Evolutionary conservation across 2,113 vertebrate genomes (phyloP), one percentile per base, ranked within the genome.

Genomic region (Poecile atricapillus): DNA sequence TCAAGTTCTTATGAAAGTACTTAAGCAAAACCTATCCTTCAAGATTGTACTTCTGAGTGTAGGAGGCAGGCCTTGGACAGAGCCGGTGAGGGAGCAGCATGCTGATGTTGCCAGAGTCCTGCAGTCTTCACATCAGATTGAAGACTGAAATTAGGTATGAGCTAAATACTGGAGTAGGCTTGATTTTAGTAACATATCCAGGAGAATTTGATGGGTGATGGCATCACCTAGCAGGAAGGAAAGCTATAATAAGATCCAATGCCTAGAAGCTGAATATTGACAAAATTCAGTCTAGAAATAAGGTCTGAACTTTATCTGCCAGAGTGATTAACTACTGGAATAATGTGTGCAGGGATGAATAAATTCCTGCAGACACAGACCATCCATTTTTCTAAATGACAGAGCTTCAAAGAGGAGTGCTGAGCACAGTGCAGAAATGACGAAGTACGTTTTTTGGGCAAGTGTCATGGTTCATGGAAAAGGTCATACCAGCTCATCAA

Each of bases 241-340:
- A 88, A 74, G 30, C 25, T 47, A 16, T 67, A 76, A 20, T 43
- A 83, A 88, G 67, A 77, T 73, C 27, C 67, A 90, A 9, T 52
- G 63, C 30, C n/a, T 74, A 50, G 67, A 85, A 93, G 43, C 7
- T 90, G 87, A 59, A 90, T 65, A 43, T 90, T 83, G 82, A 86
- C 59, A 91, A 93, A 95, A 93, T 90, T 95, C 55, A 56, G 44
- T 24, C 67, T 70, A 49, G 71, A 93, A 95, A 77, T 56, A 78
- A 87, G 87, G 43, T 43, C 47, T 62, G 43, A 90, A 86, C 59
- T 81, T 92, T 6, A 83, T 65, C 52, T 90, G 75, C 70, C 65
- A 28, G 44, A 78, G 58, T 95, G 83, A 93, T 96, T 92, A 93
- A 94, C 60, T 83, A 41, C 55, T 63, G 67, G n/a, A 95, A 86